These are phyloP conservation scores for Pelosia muscerda DNA, from an alignment of 2,888 invertebrate genomes.

Conservation along the genomic window DNA sequence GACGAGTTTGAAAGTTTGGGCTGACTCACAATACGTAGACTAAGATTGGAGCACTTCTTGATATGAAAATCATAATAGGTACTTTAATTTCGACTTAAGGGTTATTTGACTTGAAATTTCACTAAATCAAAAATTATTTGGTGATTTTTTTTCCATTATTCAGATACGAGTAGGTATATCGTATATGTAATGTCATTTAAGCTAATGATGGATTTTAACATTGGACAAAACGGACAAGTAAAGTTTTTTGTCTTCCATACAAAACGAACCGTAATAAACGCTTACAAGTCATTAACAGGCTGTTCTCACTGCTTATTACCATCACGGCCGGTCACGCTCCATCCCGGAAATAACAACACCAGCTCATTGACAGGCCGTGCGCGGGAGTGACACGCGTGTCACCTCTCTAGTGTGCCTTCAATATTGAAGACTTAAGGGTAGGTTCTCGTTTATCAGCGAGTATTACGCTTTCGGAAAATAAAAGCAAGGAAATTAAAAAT, in stretches of 20 bases:
- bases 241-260: conserved; percentile 4
- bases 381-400: conserved; percentile 54
- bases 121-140: too few species aligned
- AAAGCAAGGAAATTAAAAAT: not conserved
- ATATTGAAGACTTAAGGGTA: conserved; percentile 51
- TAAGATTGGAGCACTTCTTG: not conserved
- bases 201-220: conserved; percentile 3
- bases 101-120: too few species aligned
- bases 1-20: too few species aligned
- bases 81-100: not conserved
- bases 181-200: conserved; percentile 30
- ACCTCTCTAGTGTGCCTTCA: conserved; percentile 50
- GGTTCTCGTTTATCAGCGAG: conserved; percentile 14
- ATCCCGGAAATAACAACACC: conserved; percentile 58
- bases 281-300: conserved; percentile 51
- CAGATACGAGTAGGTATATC: conserved; percentile 34
- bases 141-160: not conserved
- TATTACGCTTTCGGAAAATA: not conserved
- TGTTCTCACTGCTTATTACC: conserved; percentile 50
- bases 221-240: conserved; percentile 4
- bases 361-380: conserved; percentile 53
- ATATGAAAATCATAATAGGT: not conserved
- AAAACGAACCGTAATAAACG: conserved; percentile 37
- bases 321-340: conserved; percentile 56
- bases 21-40: not conserved